These are phyloP conservation scores for Cheilosia scutellata DNA, from an alignment of 2,888 invertebrate genomes.

Conservation along the genomic window DNA sequence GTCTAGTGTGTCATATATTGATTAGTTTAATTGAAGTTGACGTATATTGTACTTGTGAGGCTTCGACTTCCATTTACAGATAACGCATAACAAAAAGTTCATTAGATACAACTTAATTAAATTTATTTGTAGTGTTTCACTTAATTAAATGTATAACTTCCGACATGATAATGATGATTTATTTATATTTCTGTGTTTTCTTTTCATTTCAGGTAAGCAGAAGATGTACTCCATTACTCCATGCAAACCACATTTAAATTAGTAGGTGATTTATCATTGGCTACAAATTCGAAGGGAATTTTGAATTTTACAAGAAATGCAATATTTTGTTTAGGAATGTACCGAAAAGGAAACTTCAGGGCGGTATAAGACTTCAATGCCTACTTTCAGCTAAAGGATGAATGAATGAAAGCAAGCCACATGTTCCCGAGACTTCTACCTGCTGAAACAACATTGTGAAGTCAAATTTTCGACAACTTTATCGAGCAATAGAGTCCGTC, in stretches of 20 bases:
- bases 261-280: background rate
- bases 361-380: too few species aligned
- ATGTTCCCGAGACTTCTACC: too few species aligned
- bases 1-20: slow-evolving; percentile 46
- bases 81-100: slow-evolving; percentile 16
- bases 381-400: too few species aligned
- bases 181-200: slow-evolving; percentile 17
- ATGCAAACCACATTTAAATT: background rate
- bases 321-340: background rate
- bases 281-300: background rate
- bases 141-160: slow-evolving; percentile 14
- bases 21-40: slow-evolving; percentile 62
- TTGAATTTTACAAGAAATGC: background rate
- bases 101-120: slow-evolving; percentile 21
- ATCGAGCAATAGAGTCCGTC: too few species aligned
- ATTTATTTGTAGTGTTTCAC: slow-evolving; percentile 14
- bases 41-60: slow-evolving; percentile 54
- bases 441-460: too few species aligned
- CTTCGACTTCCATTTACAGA: slow-evolving; percentile 34
- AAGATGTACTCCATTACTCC: background rate
- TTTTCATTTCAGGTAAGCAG: slow-evolving; percentile 54
- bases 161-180: background rate
- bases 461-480: too few species aligned
- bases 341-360: too few species aligned
- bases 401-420: too few species aligned